A percentile compares a stretch with the other conserved stretches of the same genome.
Evolutionary conservation across 2,888 invertebrate species (phyloP).

Genomic region (Drosophila demipolita): DNA sequence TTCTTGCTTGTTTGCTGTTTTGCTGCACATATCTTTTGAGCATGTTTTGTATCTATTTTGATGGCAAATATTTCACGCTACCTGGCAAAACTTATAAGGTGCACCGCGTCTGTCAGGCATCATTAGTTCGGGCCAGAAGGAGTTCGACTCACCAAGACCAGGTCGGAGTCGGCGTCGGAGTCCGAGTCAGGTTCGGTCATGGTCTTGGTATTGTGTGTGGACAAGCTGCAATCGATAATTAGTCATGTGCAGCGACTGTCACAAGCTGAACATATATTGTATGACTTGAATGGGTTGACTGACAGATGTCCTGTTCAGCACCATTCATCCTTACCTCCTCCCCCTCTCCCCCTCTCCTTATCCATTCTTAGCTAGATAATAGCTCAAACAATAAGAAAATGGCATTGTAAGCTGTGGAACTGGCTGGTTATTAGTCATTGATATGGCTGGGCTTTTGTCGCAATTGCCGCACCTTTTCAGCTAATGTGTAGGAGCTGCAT

Average conservation of each 20-base stretch:
- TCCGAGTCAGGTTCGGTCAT: conserved; percentile 27
- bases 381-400: conserved; percentile 58
- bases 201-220: conserved; percentile 12
- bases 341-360: neutral
- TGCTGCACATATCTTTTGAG: conserved; percentile 35
- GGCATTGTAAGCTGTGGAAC: conserved; percentile 44
- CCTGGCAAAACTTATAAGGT: conserved; percentile 42
- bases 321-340: conserved; percentile 3
- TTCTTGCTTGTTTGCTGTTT: neutral
- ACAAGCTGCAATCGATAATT: conserved; percentile 73
- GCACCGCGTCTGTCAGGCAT: conserved; percentile 70
- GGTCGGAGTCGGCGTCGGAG: conserved; percentile 16
- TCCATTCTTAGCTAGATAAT: neutral
- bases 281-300: conserved; percentile 51
- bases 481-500: conserved; percentile 22
- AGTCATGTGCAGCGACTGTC: conserved; percentile 76
- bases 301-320: conserved; percentile 72
- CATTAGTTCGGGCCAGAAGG: conserved; percentile 61
- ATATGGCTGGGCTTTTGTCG: conserved; percentile 60
- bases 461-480: conserved; percentile 59
- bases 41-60: conserved; percentile 66
- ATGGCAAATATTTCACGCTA: conserved; percentile 78
- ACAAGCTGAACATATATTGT: conserved; percentile 37
- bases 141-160: conserved; percentile 5
- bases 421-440: conserved; percentile 71